These are phyloP conservation scores for Lepidostoma basale DNA, from an alignment of 1,140 invertebrate species.

Conservation along the genomic window DNA sequence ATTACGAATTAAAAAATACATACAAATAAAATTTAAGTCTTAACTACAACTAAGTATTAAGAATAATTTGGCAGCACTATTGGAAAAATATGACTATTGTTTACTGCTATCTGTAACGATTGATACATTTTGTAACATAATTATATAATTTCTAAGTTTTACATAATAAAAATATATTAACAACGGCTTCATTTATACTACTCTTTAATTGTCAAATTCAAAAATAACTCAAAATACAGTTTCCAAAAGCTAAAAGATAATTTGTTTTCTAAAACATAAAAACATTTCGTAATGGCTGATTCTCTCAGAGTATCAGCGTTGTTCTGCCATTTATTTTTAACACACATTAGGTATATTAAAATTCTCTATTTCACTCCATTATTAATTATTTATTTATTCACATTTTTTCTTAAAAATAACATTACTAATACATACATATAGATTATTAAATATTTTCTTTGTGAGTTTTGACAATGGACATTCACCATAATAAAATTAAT, in stretches of 20 bases:
- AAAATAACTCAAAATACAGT: constrained; percentile 29
- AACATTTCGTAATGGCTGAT: background rate
- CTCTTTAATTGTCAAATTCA: constrained; percentile 20
- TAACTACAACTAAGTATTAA: constrained; percentile 42
- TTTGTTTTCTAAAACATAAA: background rate
- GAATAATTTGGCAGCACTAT: constrained; percentile 47
- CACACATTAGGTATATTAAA: no score
- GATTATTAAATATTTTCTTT: no score
- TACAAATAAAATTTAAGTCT: constrained; percentile 40
- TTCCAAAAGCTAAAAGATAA: no score
- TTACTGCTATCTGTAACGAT: constrained; percentile 42
- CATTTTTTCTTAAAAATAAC: no score
- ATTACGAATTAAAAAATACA: constrained; percentile 46
- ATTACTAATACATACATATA: no score
- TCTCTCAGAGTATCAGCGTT: background rate
- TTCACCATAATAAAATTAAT: no score
- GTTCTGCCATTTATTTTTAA: no score
- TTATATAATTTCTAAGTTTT: constrained; percentile 41
- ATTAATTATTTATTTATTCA: no score
- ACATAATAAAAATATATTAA: constrained; percentile 45
- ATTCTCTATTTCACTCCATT: no score
- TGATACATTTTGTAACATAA: constrained; percentile 43
- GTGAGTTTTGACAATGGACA: no score
- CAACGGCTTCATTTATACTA: constrained; percentile 39
- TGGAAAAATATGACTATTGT: constrained; percentile 47